Evolutionary conservation across 2,113 vertebrate species (phyloP).

Genomic region (Mungos mungo): DNA sequence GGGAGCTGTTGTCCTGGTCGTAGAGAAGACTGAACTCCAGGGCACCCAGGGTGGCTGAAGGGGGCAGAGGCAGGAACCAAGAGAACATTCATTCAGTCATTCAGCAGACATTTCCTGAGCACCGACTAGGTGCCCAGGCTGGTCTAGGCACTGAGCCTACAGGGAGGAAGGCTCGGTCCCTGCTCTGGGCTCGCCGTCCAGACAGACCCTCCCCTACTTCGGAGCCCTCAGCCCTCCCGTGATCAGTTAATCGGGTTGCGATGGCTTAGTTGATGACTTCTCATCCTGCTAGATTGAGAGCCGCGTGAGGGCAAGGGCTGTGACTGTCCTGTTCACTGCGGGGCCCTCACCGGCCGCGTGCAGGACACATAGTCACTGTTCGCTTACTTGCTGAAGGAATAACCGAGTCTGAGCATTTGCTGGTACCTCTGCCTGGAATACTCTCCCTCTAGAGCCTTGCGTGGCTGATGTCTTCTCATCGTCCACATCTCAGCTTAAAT

Average conservation of each 20-base stretch:
- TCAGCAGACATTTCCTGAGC: background rate
- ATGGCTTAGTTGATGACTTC: background rate
- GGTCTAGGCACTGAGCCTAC: background rate
- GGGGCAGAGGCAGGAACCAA: background rate
- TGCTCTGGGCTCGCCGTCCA: background rate
- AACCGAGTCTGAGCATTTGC: background rate
- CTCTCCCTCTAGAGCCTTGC: background rate
- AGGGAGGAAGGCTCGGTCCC: background rate
- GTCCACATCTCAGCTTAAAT: background rate
- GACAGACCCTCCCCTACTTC: too few relatives aligned
- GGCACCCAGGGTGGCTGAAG: conserved; percentile 93
- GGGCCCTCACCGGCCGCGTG: background rate
- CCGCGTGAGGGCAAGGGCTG: background rate
- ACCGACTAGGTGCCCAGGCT: background rate
- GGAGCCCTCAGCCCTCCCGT: background rate
- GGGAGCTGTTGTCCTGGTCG: conserved; percentile 93
- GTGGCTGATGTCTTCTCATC: background rate
- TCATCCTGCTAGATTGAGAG: background rate
- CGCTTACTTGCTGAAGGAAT: background rate
- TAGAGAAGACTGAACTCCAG: conserved; percentile 96
- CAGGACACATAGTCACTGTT: background rate
- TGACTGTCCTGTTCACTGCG: too few relatives aligned
- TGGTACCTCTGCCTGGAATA: background rate
- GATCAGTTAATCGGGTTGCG: background rate
- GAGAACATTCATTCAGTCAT: conserved; percentile 17